Evolutionary conservation across 2,888 invertebrate genomes (phyloP).

Genomic region (Meiosimyza platycephala): DNA sequence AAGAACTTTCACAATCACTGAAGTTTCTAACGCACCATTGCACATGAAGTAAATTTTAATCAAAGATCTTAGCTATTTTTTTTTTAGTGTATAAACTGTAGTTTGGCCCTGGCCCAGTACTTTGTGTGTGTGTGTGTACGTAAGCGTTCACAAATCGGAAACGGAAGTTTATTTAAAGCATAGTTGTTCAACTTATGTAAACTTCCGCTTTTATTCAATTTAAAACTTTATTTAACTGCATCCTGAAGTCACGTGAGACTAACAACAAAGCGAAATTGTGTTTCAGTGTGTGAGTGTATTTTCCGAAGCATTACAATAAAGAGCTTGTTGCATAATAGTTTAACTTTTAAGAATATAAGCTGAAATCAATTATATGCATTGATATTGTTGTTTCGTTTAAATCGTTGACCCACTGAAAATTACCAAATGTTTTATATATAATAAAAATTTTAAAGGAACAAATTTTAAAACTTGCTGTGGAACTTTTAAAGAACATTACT

Average conservation of each 20-base stretch:
- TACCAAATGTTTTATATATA: too few species aligned
- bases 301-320: background rate
- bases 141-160: constrained; percentile 1
- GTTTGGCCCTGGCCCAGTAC: too few species aligned
- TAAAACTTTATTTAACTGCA: constrained; percentile 19
- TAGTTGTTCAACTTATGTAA: background rate
- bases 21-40: too few species aligned
- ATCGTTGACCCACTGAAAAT: too few species aligned
- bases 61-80: too few species aligned
- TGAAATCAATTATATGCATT: background rate
- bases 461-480: too few species aligned
- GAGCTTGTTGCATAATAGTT: constrained; percentile 5
- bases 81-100: too few species aligned
- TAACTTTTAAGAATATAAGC: background rate
- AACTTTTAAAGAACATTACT: too few species aligned
- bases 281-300: background rate
- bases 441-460: too few species aligned
- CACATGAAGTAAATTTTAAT: too few species aligned
- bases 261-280: background rate
- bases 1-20: too few species aligned
- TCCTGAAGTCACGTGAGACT: constrained; percentile 9
- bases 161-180: constrained; percentile 34
- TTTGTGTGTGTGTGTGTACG: too few species aligned
- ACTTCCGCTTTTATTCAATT: constrained; percentile 24
- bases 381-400: background rate